Conservation (phyloP, 2,113 vertebrate genomes). For the Alaudala cheleensis region DNA sequence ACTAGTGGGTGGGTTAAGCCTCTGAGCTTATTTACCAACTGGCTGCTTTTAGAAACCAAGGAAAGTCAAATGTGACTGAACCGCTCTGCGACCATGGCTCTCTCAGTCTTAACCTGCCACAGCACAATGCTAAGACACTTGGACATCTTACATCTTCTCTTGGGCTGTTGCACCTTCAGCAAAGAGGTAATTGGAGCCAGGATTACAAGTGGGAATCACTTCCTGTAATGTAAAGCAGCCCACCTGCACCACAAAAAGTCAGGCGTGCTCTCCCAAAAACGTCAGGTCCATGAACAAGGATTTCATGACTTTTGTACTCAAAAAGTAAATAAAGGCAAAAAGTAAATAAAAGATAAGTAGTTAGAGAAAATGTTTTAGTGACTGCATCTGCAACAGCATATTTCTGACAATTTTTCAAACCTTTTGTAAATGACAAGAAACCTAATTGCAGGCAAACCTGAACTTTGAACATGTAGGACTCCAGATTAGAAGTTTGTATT, state of each 20-base stretch:
- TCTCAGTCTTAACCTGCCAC: not conserved
- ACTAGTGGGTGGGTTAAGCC: not conserved
- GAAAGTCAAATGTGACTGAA: not conserved
- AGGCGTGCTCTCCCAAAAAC: not conserved
- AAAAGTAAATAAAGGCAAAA: not conserved
- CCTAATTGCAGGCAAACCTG: not conserved
- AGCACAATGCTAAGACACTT: not conserved
- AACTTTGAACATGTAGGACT: not conserved
- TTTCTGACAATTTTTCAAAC: not conserved
- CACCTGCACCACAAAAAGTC: rapidly evolving
- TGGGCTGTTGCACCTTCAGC: not conserved
- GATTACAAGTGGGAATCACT: not conserved
- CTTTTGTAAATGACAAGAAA: not conserved
- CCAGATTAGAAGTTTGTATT: not conserved
- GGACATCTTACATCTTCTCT: not conserved
- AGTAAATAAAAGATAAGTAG: not conserved
- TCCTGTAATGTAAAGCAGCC: not conserved
- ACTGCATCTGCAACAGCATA: not conserved
- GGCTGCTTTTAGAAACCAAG: not conserved
- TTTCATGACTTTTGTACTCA: not conserved
- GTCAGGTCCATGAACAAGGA: not conserved
- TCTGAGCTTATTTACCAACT: not conserved
- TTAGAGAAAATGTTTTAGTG: not conserved
- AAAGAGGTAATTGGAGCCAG: not conserved
- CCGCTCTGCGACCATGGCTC: not conserved